Evolutionary conservation across 1,140 invertebrate species (phyloP).

Genomic region (Scaptomyza montana): DNA sequence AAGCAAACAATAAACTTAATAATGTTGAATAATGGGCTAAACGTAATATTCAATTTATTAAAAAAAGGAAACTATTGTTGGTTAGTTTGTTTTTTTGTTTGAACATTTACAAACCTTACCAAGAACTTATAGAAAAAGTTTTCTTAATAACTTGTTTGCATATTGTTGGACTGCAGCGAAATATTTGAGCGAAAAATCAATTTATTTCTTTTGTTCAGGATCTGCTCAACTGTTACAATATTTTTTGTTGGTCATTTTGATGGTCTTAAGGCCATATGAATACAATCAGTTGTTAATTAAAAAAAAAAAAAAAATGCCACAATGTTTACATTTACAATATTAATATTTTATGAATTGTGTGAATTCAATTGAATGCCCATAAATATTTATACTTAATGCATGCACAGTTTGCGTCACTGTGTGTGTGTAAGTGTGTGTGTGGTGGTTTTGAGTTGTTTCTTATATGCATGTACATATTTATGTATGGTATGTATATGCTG

Average conservation of each 20-base stretch:
- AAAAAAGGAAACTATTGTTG: not conserved
- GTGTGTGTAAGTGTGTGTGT: conserved; percentile 4
- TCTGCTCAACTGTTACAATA: not conserved
- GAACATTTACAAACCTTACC: not conserved
- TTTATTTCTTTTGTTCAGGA: not conserved
- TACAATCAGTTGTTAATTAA: conserved; percentile 20
- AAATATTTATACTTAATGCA: conserved; percentile 38
- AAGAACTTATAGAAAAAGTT: not conserved
- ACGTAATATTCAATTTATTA: conserved; percentile 2
- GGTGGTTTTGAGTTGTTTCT: not conserved
- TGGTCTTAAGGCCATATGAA: not conserved
- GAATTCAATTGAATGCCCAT: conserved; percentile 34
- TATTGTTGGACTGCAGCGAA: no score
- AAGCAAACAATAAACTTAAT: not conserved
- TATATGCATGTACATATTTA: not conserved
- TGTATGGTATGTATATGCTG: conserved; percentile 12
- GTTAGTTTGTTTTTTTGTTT: no score
- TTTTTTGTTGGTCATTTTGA: not conserved
- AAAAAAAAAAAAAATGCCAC: conserved; percentile 1
- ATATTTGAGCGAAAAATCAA: not conserved
- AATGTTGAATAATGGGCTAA: not conserved
- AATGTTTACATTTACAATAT: not conserved
- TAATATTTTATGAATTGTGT: conserved; percentile 22
- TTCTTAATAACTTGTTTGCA: no score
- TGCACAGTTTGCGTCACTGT: not conserved